These are phyloP conservation scores for Actinia tenebrosa DNA, from an alignment of 64 coral and sea anemone genomes.

Conservation along the genomic window DNA sequence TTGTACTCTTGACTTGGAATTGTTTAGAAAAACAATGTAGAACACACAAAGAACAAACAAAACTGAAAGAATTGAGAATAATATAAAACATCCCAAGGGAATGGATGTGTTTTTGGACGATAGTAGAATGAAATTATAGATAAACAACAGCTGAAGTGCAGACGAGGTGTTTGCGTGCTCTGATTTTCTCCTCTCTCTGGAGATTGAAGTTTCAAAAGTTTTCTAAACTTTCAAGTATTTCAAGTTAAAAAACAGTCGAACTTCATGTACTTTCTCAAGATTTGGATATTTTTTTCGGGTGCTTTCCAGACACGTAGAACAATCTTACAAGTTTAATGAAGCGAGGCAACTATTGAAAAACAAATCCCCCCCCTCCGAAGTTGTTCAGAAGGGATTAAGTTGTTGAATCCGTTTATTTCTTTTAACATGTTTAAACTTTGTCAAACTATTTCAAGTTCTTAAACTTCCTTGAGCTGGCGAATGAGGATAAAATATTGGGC, in stretches of 20 bases:
- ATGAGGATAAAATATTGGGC: not conserved
- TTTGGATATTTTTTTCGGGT: not conserved
- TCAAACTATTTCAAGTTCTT: not conserved
- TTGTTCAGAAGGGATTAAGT: not conserved
- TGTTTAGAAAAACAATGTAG: not conserved
- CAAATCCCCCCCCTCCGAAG: not conserved
- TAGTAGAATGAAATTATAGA: not conserved
- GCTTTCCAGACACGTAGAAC: not conserved
- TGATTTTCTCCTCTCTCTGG: not conserved
- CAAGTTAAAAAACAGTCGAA: not conserved
- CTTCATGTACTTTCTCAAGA: not conserved
- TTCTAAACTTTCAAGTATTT: not conserved
- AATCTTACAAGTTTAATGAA: not conserved
- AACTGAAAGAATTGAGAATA: not conserved
- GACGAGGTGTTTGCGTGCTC: not conserved
- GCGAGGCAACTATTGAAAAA: not conserved
- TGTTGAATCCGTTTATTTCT: not conserved
- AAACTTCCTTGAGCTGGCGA: not conserved
- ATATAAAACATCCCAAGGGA: not conserved
- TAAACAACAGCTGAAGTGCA: not conserved
- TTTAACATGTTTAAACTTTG: not conserved
- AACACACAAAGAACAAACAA: not conserved
- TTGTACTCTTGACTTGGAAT: not conserved
- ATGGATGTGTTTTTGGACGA: not conserved
- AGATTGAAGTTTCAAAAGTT: not conserved